A percentile compares a stretch with the other conserved stretches of the same genome.
Conservation (phyloP, 2,797 vertebrate genomes). For the Leptodactylus fallax region DNA sequence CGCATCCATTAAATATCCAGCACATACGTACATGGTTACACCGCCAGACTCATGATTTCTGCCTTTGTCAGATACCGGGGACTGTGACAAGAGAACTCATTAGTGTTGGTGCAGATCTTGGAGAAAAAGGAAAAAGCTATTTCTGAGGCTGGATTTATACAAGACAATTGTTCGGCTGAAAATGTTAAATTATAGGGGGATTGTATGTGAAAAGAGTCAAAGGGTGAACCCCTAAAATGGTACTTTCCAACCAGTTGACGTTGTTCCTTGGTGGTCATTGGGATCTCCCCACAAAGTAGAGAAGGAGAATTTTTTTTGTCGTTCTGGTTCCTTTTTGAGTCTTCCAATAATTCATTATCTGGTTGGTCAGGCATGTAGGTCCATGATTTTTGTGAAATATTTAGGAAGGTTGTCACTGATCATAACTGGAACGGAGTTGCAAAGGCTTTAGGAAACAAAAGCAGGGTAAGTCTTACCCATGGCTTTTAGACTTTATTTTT, state of each 20-base stretch:
- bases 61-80: constrained; percentile 4
- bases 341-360: no score
- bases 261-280: neutral
- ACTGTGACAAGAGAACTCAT: constrained; percentile 9
- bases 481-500: no score
- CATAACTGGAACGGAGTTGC: no score
- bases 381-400: no score
- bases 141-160: neutral
- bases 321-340: no score
- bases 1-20: constrained; percentile 8
- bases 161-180: neutral
- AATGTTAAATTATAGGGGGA: neutral
- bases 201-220: neutral
- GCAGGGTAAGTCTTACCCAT: no score
- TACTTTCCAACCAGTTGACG: neutral
- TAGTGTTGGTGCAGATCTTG: neutral
- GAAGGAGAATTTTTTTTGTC: no score
- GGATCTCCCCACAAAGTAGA: no score
- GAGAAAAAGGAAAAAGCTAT: neutral
- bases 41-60: neutral
- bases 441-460: no score
- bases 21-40: neutral
- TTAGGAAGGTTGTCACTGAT: no score
- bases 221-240: neutral
- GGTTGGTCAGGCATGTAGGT: no score